Evolutionary conservation across 2,113 vertebrate species (phyloP), one percentile per base, ranked within the genome.

Genomic region (Hippocampus zosterae): DNA sequence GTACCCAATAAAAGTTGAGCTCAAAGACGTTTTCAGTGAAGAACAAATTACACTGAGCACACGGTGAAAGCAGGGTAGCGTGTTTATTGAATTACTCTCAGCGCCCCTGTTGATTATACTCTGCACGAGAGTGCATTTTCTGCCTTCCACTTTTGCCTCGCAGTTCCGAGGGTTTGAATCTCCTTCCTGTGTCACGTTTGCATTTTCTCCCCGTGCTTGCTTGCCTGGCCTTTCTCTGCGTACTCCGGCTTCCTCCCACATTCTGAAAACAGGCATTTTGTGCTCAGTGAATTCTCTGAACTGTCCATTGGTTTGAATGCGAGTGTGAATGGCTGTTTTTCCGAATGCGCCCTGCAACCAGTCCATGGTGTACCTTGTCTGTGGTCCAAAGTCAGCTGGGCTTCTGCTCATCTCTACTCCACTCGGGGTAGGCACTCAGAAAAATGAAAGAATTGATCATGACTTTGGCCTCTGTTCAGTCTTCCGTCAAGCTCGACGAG

Each of bases 51-150:
- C 56, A 62, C 48, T 29, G 53, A 77, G 76, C 60, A 61, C 55
- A 72, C 69, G 82, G 61, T 69, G 70, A 71, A 79, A 76, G 79
- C 59, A 72, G 69, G 72, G 68, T 60, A 37, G 75, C 59, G 68
- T 78, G 70, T 71, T 84, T 81, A 60, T 81, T 79, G 68, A 74
- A 76, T 76, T 73, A 65, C 55, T 11, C 60, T 16, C 52, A 6
- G 48, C 69, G 69, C 70, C n/a, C n/a, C 1, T 46, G 75, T 75
- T 75, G 72, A 76, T 82, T 83, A 70, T 46, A 76, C 82, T 85
- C 55, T 56, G 21, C 76, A 63, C 48, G 13, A 27, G 56, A 37
- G 33, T 78, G 61, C 64, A 76, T 72, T 82, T 75, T 73, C 64
- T 80, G 53, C 73, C 71, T 81, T 63, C 48, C 40, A 61, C 5